Evolutionary conservation across 2,113 vertebrate genomes (phyloP), one percentile per base, ranked within the genome.

Genomic region (Riparia riparia): DNA sequence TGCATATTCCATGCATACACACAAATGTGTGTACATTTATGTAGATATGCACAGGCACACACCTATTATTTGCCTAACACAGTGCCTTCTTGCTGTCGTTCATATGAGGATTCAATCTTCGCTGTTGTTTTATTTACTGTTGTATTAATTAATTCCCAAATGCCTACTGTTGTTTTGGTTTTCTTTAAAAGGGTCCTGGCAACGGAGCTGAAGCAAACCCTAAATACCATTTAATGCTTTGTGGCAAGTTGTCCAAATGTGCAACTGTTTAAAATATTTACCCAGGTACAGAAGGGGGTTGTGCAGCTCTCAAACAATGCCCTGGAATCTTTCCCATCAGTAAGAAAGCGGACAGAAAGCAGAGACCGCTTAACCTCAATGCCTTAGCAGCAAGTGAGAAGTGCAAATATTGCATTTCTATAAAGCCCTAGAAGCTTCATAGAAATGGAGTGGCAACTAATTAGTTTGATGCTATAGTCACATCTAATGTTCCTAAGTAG

Each of bases 401-500:
- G 96, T 91, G 95, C 96, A 94, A 95, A 92, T 82, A 94, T 85
- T 22, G 21, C 72, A 69, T 73, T 95, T 92, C 93, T 86, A 86
- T 94, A 94, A 89, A 96, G 90, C 93, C 89, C 61, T 86, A 56
- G 37, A 92, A 94, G 84, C 96, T 95, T 44, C 37, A 95, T 49
- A 96, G 64, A 86, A 96, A 96, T 86, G 65, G 91, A 95, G 94
- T 89, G 93, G 93, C 92, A 94, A 97, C 96, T 98, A 97, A 95
- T 96, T 97, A 97, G 96, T 90, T 91, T 97, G 95, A 95, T 96
- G 95, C 87, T 92, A 83, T 96, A 93, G 92, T 96, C 96, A 93
- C 78, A 84, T 95, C 82, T 87, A 91, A 95, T 68, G 94, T 97
- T 96, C 96, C 87, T 94, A 96, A 98, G 95, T 69, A 97, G 95